Percentiles rank a stretch among this genome's conserved stretches.
phyloP scores from a whole-genome alignment of 2,113 vertebrate genomes.

The Brachypodius melanocephalos region DNA sequence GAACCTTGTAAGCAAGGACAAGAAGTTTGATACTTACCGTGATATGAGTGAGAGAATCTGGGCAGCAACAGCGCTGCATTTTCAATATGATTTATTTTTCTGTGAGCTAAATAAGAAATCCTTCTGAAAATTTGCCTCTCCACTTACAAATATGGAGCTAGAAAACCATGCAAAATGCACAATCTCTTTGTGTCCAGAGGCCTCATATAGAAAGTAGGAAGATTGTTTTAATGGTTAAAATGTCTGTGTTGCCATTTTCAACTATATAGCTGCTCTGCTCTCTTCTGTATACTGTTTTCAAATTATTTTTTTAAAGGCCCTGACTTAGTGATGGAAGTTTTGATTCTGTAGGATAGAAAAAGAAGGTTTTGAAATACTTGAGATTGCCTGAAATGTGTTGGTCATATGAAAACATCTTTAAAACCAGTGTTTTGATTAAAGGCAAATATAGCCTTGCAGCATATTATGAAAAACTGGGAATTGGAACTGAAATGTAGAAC shows the following conservation, averaged over 20 bases:
- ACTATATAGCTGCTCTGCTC: neutral
- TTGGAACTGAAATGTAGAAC: neutral
- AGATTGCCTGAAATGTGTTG: neutral
- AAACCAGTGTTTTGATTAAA: neutral
- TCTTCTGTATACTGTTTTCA: neutral
- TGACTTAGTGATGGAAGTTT: neutral
- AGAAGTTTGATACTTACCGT: neutral
- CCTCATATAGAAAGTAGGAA: neutral
- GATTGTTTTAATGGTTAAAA: neutral
- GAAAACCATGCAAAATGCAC: neutral
- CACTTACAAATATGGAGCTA: neutral
- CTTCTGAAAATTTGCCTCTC: neutral
- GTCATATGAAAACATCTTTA: neutral
- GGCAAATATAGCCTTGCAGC: neutral
- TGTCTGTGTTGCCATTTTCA: neutral
- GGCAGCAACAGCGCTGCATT: neutral
- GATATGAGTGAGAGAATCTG: neutral
- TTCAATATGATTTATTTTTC: neutral
- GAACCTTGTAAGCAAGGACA: conserved; percentile 3
- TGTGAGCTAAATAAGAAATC: neutral
- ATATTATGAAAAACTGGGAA: neutral
- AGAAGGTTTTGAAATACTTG: neutral
- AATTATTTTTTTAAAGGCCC: conserved; percentile 13
- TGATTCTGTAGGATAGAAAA: neutral
- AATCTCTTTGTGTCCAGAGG: neutral